Conservation (phyloP, 2,888 invertebrate genomes). For the Hydraecia micacea region DNA sequence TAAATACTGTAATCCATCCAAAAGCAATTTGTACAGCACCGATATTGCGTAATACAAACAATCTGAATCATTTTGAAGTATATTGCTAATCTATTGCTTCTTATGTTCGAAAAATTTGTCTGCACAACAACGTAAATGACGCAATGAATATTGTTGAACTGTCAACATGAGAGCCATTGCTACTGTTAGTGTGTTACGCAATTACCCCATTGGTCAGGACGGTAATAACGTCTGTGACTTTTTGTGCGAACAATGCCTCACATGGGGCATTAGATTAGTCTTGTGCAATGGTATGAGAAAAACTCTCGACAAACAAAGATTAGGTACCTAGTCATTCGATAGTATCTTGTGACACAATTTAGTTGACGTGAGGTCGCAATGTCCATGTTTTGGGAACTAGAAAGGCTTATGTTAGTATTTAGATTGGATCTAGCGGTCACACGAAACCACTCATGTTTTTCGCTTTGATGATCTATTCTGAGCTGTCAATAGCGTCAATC, state of each 20-base stretch:
- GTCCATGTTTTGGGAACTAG: neutral
- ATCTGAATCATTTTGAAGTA: neutral
- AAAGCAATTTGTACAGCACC: constrained; percentile 22
- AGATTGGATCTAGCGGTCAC: neutral
- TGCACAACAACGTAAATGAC: neutral
- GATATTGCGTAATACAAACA: neutral
- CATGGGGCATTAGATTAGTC: constrained; percentile 29
- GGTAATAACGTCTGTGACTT: constrained; percentile 51
- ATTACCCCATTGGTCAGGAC: constrained; percentile 37
- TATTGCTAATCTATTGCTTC: neutral
- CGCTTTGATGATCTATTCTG: neutral
- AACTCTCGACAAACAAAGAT: constrained; percentile 43
- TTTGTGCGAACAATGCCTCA: constrained; percentile 54
- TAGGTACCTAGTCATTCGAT: constrained; percentile 30
- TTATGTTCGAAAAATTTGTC: neutral
- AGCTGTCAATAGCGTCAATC: too few species aligned
- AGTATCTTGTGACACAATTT: constrained; percentile 45
- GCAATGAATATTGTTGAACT: neutral
- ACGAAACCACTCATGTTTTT: neutral
- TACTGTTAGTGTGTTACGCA: neutral
- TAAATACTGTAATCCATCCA: constrained; percentile 20
- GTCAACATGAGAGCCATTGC: neutral
- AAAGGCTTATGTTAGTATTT: neutral
- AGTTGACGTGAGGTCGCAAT: neutral
- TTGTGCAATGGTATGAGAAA: constrained; percentile 60